Conservation (phyloP, 2,797 vertebrate species). For the Tamandua tetradactyla region DNA sequence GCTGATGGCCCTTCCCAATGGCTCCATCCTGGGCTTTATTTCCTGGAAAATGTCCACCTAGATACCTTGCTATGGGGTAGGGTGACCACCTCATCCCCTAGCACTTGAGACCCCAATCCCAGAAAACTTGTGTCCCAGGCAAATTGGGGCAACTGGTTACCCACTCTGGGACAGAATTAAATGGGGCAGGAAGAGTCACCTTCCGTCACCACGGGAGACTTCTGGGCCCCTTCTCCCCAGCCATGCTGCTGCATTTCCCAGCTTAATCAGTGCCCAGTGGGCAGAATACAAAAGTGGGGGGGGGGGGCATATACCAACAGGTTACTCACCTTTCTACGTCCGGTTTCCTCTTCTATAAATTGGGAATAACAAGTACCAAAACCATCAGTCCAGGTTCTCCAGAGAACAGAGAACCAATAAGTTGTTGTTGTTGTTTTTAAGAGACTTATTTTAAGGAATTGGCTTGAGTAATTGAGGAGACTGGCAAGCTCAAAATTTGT, state of each 20-base stretch:
- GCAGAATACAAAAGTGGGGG: background rate
- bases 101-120: background rate
- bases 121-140: background rate
- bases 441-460: too few species aligned
- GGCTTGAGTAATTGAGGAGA: too few species aligned
- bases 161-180: background rate
- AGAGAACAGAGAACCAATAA: too few species aligned
- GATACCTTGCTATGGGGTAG: accelerated
- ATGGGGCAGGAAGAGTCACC: background rate
- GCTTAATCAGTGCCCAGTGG: background rate
- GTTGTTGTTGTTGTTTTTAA: too few species aligned
- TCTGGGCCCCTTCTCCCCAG: background rate
- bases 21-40: background rate
- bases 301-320: accelerated
- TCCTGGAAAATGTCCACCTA: background rate
- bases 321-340: background rate
- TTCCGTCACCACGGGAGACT: background rate
- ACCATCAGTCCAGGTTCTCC: too few species aligned
- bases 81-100: background rate
- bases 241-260: background rate
- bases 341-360: background rate
- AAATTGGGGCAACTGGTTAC: background rate
- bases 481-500: too few species aligned
- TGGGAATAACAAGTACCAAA: too few species aligned
- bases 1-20: background rate